Evolutionary conservation across 2,888 invertebrate species (phyloP).

Genomic region (Diloba caeruleocephala): DNA sequence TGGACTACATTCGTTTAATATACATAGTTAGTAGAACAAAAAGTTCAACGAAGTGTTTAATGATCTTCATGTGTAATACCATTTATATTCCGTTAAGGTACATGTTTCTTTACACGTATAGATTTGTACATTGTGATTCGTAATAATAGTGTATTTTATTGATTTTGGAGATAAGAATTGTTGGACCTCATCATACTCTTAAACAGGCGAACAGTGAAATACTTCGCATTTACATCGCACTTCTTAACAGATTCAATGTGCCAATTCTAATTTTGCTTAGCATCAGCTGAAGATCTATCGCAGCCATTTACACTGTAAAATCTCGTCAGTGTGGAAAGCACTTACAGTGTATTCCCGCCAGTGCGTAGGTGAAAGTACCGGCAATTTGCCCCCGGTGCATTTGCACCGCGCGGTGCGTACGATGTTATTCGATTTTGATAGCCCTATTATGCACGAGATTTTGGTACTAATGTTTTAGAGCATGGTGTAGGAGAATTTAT

Average conservation of each 20-base stretch:
- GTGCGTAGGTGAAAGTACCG: constrained; percentile 68
- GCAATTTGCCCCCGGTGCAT: constrained; percentile 60
- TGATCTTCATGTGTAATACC: too few relatives aligned
- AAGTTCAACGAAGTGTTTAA: constrained; percentile 4
- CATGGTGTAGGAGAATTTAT: constrained; percentile 16
- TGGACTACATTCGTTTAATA: constrained; percentile 40
- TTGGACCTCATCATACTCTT: not conserved
- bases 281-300: constrained; percentile 34
- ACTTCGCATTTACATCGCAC: not conserved
- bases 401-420: constrained; percentile 47
- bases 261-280: constrained; percentile 25
- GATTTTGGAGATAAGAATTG: not conserved
- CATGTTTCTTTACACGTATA: too few relatives aligned
- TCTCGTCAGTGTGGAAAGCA: constrained; percentile 50
- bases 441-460: constrained; percentile 45
- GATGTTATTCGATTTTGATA: constrained; percentile 59
- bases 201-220: not conserved
- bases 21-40: constrained; percentile 24
- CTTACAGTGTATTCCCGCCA: constrained; percentile 53
- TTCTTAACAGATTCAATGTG: not conserved
- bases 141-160: too few relatives aligned
- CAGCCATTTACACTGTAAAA: constrained; percentile 30
- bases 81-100: too few relatives aligned
- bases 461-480: constrained; percentile 38
- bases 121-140: too few relatives aligned